Base-by-base conservation (phyloP, 2,113 vertebrate genomes). In the Nothoprocta pentlandii region DNA sequence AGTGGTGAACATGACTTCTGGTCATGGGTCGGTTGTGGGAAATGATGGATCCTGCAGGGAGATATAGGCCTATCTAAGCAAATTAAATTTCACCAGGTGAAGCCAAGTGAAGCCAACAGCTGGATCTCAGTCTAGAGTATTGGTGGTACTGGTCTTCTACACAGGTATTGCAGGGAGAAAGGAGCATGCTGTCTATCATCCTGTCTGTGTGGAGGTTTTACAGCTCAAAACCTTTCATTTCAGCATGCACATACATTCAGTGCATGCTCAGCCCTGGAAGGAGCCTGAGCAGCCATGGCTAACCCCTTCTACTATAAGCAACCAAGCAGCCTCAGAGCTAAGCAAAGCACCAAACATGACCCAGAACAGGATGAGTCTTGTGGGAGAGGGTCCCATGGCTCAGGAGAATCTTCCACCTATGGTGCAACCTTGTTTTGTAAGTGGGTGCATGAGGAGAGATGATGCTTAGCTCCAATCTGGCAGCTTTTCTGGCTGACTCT, bases 1-100 rank as follows among this genome's bases (percentile, higher is more conserved):
- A 19, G 51, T 34, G 47, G 39, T 81, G 63, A 16, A 34, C 34
- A 22, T 53, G 32, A 51, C n/a, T 53, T 63, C 46, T 80, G 71
- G 34, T 19, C 5, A 7, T 17, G n/a, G 46, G 8, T 53, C 32
- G 78, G 41, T 26, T 49, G 41, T 22, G 21, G 20, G 20, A 8
- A 1, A 3, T 0, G 0, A 39, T 20, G 17, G 12, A 9, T 58
- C 39, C 36, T 53, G 44, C 36, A 30, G 68, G 17, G 41, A 41
- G 13, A 32, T 36, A 49, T 19, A 30, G 0, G 1, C 26, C 9
- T 32, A n/a, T 23, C 44, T 19, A 28, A 36, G 59, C 19, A 56
- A 80, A 16, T 16, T 30, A 64, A 61, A 25, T 23, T 49, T 39
- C 25, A 67, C 39, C 25, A 64, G 69, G 47, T 41, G n/a, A 56